phyloP scores from a whole-genome alignment of 2,113 vertebrate species.

The Monopterus albus region DNA sequence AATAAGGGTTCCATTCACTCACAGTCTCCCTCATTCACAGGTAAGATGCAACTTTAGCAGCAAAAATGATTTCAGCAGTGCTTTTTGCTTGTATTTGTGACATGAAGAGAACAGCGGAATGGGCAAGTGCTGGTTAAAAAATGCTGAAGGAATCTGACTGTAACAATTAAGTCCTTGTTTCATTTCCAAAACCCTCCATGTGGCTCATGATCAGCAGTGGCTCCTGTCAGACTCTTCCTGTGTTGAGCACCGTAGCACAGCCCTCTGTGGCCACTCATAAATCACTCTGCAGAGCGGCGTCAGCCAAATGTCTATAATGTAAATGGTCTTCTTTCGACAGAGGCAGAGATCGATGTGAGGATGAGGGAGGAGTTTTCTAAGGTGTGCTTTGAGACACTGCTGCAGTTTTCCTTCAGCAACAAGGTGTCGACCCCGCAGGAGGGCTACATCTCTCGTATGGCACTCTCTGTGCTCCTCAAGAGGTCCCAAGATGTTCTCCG shows the following conservation, averaged over 20 bases:
- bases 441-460: conserved; percentile 98
- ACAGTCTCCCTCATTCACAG: conserved; percentile 98
- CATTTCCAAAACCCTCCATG: background rate
- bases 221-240: conserved; percentile 5
- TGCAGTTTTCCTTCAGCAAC: conserved; percentile 99
- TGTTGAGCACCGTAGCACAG: background rate
- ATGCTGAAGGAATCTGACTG: background rate
- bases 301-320: background rate
- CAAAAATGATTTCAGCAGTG: background rate
- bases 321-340: conserved; percentile 75
- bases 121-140: background rate
- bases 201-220: conserved; percentile 6
- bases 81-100: background rate
- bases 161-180: background rate
- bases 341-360: conserved; percentile 96
- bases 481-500: conserved; percentile 94
- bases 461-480: conserved; percentile 94
- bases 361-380: conserved; percentile 99
- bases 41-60: conserved; percentile 71
- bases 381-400: conserved; percentile 97
- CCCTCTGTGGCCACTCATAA: background rate
- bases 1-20: conserved; percentile 99
- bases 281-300: background rate
- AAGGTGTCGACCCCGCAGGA: conserved; percentile 97
- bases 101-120: background rate